Percentiles rank a stretch among this genome's conserved stretches.
phyloP scores from a whole-genome alignment of 2,888 invertebrate genomes.

The Scaptomyza parva region DNA sequence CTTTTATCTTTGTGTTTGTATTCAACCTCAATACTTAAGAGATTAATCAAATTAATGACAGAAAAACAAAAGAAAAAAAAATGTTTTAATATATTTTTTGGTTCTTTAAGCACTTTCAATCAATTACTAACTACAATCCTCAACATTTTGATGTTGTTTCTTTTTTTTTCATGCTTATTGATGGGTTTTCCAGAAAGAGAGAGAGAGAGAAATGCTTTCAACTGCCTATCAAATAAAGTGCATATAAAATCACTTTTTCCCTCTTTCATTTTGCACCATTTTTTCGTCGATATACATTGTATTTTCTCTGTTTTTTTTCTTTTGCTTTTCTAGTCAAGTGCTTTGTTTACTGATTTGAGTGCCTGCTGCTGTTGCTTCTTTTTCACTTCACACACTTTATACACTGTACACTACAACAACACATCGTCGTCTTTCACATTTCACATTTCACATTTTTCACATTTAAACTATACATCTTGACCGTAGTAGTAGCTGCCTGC shows the following conservation, averaged over 20 bases:
- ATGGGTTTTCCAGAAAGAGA: neutral
- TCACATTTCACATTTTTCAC: constrained; percentile 2
- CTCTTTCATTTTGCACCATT: neutral
- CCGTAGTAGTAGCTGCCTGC: too few relatives aligned
- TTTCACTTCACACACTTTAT: too few relatives aligned
- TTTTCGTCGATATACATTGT: too few relatives aligned
- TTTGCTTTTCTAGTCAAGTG: neutral
- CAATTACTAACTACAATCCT: neutral
- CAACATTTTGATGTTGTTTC: too few relatives aligned
- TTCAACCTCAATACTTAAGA: constrained; percentile 1
- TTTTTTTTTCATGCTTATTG: neutral
- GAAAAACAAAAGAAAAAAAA: neutral
- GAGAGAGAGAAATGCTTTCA: neutral
- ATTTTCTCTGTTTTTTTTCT: neutral
- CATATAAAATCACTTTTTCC: constrained; percentile 4
- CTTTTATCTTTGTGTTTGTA: constrained; percentile 2
- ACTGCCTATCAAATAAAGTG: constrained; percentile 6
- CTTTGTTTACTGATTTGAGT: constrained; percentile 16
- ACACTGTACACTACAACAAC: too few relatives aligned
- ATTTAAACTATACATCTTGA: constrained; percentile 7
- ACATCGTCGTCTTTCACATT: neutral
- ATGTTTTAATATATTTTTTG: too few relatives aligned
- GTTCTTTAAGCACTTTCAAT: neutral
- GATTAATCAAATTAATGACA: constrained; percentile 8
- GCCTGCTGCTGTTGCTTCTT: too few relatives aligned